Evolutionary conservation across 2,888 invertebrate species (phyloP).

Genomic region (Oligia latruncula): DNA sequence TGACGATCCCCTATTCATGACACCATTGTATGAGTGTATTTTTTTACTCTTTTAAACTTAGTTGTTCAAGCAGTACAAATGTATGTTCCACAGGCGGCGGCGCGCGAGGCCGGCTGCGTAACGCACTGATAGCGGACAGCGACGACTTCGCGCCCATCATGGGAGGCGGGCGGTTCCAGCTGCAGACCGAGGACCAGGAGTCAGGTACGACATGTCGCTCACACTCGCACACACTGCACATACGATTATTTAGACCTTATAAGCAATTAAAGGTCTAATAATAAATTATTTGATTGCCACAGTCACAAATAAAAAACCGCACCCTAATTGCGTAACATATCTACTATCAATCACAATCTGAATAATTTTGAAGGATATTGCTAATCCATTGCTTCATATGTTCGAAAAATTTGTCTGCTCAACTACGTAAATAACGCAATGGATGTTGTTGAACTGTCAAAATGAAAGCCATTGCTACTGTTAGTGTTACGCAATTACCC

Average conservation of each 20-base stretch:
- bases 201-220: conserved; percentile 77
- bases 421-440: no score
- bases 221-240: neutral
- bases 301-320: neutral
- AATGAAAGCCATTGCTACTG: no score
- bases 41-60: neutral
- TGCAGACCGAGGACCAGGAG: conserved; percentile 94
- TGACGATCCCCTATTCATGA: neutral
- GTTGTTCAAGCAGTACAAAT: neutral
- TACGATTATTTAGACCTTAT: neutral
- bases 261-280: neutral
- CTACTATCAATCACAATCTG: no score
- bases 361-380: no score
- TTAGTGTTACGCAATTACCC: no score
- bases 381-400: no score
- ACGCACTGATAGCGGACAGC: conserved; percentile 93
- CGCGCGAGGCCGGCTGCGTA: conserved; percentile 89
- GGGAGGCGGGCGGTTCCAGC: conserved; percentile 92
- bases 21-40: neutral
- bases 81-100: conserved; percentile 68
- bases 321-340: neutral
- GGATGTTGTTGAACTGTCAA: no score
- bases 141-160: conserved; percentile 94
- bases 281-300: neutral
- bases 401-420: no score